Evolutionary conservation across 2,888 invertebrate genomes (phyloP), one percentile per base, ranked within the genome.

Genomic region (Megaustenia siamemsis): DNA sequence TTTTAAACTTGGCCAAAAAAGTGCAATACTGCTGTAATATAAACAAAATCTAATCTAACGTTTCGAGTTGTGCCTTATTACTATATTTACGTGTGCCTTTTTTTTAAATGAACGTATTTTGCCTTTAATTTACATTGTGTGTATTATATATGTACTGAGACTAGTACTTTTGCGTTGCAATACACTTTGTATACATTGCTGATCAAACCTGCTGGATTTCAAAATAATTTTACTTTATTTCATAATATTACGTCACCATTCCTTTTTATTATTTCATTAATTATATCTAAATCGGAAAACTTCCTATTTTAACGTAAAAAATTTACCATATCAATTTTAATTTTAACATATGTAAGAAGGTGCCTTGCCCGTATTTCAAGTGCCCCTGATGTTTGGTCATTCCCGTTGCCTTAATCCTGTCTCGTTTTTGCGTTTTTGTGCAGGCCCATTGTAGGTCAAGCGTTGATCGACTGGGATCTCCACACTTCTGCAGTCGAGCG

Each of bases 1-100:
- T 71, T 18, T 40, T 24, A 10, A 43, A 32, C 24, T 35, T 53
- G 80, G 80, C 80, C 80, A 53, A 81, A 53, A 4, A 68, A 69
- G 80, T 81, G 80, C 80, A 81, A 81, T 81, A 81, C 32, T 69
- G 49, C 56, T 81, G 80, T 81, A 81, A 38, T 21, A 81, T 81
- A 68, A 69, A 45, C n/a, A 15, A 45, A 32, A 60, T 56, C 40
- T 56, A 21, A n/a, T 77, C 38, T 40, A 4, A 18, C 60, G n/a
- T 60, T 35, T 77, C 35, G 35, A 56, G 12, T n/a, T 38, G 77
- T 77, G 77, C 60, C 60, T 77, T 77, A 60, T 35, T 5, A 32
- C 1, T 76, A n/a, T 28, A 21, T 56, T 76, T 56, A 28, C 32
- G 28, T 28, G 56, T 76, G 76, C 56, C 56, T 77, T 71, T 8